Evolutionary conservation across 2,797 vertebrate species (phyloP), one percentile per base, ranked within the genome.

Genomic region (Poeciliopsis gracilis): DNA sequence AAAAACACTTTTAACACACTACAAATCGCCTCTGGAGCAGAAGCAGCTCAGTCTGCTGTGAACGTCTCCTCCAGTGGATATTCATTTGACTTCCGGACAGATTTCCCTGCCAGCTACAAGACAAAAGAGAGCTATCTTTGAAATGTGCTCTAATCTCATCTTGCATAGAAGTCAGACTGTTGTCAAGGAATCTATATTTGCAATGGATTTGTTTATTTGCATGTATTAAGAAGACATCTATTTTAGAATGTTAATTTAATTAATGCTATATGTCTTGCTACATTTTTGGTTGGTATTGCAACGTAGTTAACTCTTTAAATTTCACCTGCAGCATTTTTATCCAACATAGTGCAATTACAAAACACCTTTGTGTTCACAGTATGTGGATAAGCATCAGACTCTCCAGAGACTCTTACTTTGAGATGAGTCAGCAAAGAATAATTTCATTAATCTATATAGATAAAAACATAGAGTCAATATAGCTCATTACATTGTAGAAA

Each of bases 361-460:
- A 28, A 49, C 61, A 20, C 13, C 0, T 73, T 49, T 75, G 38
- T 45, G 59, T 2, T 9, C n/a, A 51, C 55, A 36, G 36, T 77
- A 36, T 18, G 15, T 15, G 10, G 69, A 28, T 2, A 78, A 41
- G 18, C 53, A 49, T 30, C 61, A 84, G 46, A 84, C 67, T 33
- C 63, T 70, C 51, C 41, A 4, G 36, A 83, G 85, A 84, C 53
- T 79, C 59, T 57, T 67, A 81, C 43, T 41, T 74, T 80, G 49
- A 75, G 87, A 82, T 85, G 89, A 89, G 81, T 82, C 72, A 80
- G 86, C 81, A 82, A 63, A 69, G 71, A 61, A 82, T 79, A 33
- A 70, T 13, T n/a, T 85, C 82, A 93, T 91, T 90, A 90, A 91
- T 93, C 87, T 77, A 41, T 66, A 86, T 66, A 81, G 89, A 88